A percentile compares a stretch with the other conserved stretches of the same genome.
Conservation (phyloP, 2,888 invertebrate species). For the Polyommatus iphigenia region DNA sequence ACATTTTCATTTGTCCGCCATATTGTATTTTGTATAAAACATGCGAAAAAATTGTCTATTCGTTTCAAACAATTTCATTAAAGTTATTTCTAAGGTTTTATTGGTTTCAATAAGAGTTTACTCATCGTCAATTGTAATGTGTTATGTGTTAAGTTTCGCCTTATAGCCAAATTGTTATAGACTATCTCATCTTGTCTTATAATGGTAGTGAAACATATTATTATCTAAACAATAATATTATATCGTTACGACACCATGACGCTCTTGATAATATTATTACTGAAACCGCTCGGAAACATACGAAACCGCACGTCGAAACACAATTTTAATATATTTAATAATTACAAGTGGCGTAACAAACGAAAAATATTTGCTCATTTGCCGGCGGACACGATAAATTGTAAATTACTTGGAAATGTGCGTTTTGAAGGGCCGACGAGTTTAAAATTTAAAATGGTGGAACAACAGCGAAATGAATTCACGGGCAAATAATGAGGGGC, state of each 20-base stretch:
- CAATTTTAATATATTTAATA: constrained; percentile 64
- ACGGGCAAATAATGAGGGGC: constrained; percentile 74
- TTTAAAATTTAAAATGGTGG: constrained; percentile 71
- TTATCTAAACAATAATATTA: too few relatives aligned
- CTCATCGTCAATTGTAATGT: too few relatives aligned
- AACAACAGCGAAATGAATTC: constrained; percentile 70
- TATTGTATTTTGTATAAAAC: background rate
- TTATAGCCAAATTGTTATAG: too few relatives aligned
- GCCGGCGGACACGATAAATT: constrained; percentile 74
- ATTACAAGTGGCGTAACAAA: constrained; percentile 73
- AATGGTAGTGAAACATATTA: too few relatives aligned
- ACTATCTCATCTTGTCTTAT: too few relatives aligned
- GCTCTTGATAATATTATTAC: constrained; percentile 47
- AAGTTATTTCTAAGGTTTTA: background rate
- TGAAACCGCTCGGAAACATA: constrained; percentile 51
- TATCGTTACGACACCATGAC: background rate
- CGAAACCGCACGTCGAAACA: constrained; percentile 60
- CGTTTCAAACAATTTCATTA: background rate
- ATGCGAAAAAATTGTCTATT: background rate
- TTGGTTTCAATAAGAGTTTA: background rate
- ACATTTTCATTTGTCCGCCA: background rate
- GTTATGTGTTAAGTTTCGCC: too few relatives aligned
- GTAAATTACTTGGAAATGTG: constrained; percentile 76
- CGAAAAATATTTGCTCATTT: constrained; percentile 77
- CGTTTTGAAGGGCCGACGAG: constrained; percentile 59